Conservation (phyloP, 2,888 invertebrate species). For the Mystacides longicornis region DNA sequence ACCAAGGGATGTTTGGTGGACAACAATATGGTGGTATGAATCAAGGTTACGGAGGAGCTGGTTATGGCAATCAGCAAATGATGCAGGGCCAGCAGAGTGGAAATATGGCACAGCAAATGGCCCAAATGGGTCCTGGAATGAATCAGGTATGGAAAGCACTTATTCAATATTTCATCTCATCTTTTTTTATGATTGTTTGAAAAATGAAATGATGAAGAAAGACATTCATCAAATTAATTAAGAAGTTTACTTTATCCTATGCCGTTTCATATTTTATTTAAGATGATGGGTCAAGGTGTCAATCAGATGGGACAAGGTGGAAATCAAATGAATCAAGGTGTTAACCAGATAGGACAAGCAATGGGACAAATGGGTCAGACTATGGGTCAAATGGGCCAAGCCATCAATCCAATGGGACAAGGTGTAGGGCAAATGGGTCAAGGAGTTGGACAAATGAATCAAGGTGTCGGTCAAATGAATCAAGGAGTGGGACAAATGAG, state of each 20-base stretch:
- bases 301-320: constrained; percentile 40
- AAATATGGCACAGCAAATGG: constrained; percentile 39
- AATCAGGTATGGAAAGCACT: constrained; percentile 36
- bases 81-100: constrained; percentile 35
- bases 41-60: constrained; percentile 32
- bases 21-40: constrained; percentile 48
- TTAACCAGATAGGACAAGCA: constrained; percentile 47
- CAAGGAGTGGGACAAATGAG: constrained; percentile 44
- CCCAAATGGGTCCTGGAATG: constrained; percentile 43
- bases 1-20: constrained; percentile 50
- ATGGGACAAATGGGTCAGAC: constrained; percentile 43
- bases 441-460: constrained; percentile 43
- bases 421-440: constrained; percentile 47
- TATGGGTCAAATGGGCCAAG: constrained; percentile 41
- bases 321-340: constrained; percentile 45
- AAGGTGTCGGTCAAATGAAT: constrained; percentile 43
- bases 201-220: neutral
- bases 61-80: constrained; percentile 43
- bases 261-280: neutral
- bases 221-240: neutral
- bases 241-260: neutral
- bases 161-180: constrained; percentile 1
- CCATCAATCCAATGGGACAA: constrained; percentile 42
- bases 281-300: constrained; percentile 42
- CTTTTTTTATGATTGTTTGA: no score